Evolutionary conservation across 2,113 vertebrate species (phyloP).

Genomic region (Prochilodus magdalenae): DNA sequence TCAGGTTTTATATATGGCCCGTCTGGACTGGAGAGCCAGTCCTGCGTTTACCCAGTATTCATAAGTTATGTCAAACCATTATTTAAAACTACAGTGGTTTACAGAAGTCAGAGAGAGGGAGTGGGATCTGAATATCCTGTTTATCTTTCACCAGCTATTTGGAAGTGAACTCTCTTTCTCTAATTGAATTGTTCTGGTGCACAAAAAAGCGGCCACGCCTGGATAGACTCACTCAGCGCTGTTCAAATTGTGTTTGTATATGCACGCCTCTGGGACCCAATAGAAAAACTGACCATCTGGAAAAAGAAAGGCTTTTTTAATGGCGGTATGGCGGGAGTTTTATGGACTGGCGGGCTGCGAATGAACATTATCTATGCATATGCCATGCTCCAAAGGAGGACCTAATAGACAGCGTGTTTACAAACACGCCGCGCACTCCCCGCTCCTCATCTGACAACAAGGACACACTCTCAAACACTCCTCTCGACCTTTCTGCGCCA

Average conservation of each 20-base stretch:
- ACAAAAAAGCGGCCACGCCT: conserved; percentile 45
- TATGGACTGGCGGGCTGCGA: conserved; percentile 57
- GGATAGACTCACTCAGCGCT: conserved; percentile 39
- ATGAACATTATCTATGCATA: conserved; percentile 49
- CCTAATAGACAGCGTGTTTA: conserved; percentile 48
- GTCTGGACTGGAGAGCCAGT: too few relatives aligned
- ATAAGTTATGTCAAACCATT: too few relatives aligned
- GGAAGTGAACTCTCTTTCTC: conserved; percentile 44
- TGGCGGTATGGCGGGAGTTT: conserved; percentile 51
- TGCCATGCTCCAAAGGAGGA: conserved; percentile 44
- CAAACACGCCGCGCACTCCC: conserved; percentile 32
- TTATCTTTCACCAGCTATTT: conserved; percentile 57
- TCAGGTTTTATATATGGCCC: too few relatives aligned
- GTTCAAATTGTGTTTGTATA: conserved; percentile 61
- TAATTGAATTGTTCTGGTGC: conserved; percentile 63
- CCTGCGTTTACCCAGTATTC: too few relatives aligned
- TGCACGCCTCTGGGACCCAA: conserved; percentile 56
- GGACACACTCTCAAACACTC: conserved; percentile 38
- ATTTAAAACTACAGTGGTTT: background rate
- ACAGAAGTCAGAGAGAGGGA: conserved; percentile 2
- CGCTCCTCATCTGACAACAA: conserved; percentile 39
- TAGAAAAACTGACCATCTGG: conserved; percentile 59
- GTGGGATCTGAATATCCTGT: conserved; percentile 40
- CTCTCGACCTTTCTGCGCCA: conserved; percentile 51
- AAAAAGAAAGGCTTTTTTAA: conserved; percentile 55